phyloP scores from a whole-genome alignment of 2,113 vertebrate species.

The Phoenicopterus ruber region DNA sequence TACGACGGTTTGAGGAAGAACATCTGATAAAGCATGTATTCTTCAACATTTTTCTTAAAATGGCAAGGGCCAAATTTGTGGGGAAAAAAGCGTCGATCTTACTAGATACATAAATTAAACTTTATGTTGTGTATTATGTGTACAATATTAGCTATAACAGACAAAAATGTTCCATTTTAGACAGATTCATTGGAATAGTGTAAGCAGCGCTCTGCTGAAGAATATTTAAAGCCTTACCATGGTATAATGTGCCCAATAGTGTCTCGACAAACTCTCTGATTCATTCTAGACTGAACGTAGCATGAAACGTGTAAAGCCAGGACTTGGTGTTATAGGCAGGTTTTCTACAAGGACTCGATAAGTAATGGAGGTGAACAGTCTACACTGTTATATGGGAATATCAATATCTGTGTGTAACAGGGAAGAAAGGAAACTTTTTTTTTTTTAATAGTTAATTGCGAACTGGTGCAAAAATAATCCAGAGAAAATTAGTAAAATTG shows the following conservation, averaged over 20 bases:
- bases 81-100: neutral
- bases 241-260: neutral
- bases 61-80: neutral
- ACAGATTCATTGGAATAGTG: neutral
- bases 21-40: neutral
- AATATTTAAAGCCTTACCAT: neutral
- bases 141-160: neutral
- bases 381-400: neutral
- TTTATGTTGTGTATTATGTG: neutral
- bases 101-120: neutral
- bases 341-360: neutral
- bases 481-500: neutral
- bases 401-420: neutral
- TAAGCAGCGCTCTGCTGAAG: neutral
- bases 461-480: neutral
- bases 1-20: neutral
- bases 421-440: neutral
- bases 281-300: neutral
- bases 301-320: neutral
- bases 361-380: neutral
- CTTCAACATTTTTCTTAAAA: neutral
- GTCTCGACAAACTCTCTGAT: neutral
- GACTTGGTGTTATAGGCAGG: neutral
- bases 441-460: neutral
- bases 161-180: neutral